Evolutionary conservation across 2,113 vertebrate species (phyloP), one percentile per base, ranked within the genome.

Genomic region (Poecilia latipinna): DNA sequence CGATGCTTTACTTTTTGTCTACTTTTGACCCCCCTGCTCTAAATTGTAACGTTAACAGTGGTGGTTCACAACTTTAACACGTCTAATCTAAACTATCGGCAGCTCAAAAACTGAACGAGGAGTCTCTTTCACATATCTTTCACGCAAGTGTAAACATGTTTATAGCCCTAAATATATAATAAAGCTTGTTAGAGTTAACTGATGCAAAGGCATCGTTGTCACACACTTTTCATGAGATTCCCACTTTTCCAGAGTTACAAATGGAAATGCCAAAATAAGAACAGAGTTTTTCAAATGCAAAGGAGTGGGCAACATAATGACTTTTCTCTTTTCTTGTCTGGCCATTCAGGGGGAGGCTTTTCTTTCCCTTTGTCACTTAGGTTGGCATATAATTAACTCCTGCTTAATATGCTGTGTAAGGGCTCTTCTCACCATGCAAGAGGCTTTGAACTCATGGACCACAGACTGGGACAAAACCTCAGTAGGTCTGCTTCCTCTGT

Each of bases 311-410:
- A 91, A 88, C 90, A 94, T 94, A 95, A 95, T 94, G 93, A 94
- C 93, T 94, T 94, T 91, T 90, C 91, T 91, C 91, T 93, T 94
- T 93, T 94, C 87, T 93, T 92, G 88, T 88, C 88, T 85, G 82
- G 82, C 91, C 93, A 93, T 95, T 94, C 93, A 93, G 90, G 78
- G 84, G 82, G 88, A 92, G 92, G 91, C 90, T 93, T 94, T 95
- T 92, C 92, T 93, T 89, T 89, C 68, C 90, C 88, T 93, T 95
- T 95, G 94, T 94, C 90, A 90, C 91, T 91, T 84, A 88, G 91
- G 88, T 92, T 92, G 91, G 94, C 93, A 93, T 95, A 94, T 95
- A 94, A 95, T 95, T 95, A 94, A 95, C 94, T 94, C 91, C 92
- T 93, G 92, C 91, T 95, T 95, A 95, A 95, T 95, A 94, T 95